Conservation (phyloP, 2,113 vertebrate genomes). For the Petromus typicus region DNA sequence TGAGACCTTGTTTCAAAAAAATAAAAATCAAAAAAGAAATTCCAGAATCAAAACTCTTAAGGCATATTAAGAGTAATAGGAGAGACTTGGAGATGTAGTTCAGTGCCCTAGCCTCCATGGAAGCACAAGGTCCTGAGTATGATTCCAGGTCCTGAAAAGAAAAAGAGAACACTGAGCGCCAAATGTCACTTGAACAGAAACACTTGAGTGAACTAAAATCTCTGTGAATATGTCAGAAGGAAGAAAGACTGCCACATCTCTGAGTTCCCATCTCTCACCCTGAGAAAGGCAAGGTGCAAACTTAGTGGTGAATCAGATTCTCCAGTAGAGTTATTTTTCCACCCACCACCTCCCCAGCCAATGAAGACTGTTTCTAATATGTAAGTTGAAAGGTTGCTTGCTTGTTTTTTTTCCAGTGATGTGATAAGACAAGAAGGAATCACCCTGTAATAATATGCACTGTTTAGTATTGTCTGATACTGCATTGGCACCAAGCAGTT, state of each 20-base stretch:
- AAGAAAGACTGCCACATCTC: background rate
- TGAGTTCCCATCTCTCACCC: background rate
- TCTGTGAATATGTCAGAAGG: background rate
- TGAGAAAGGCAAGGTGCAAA: background rate
- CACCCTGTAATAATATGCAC: background rate
- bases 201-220: background rate
- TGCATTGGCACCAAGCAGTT: background rate
- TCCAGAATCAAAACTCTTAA: too few relatives aligned
- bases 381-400: background rate
- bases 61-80: background rate
- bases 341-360: background rate
- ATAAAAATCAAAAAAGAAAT: too few relatives aligned
- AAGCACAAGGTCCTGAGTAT: too few relatives aligned
- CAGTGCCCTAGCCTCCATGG: too few relatives aligned
- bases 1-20: too few relatives aligned
- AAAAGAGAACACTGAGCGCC: background rate
- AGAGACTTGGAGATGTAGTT: too few relatives aligned
- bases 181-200: background rate
- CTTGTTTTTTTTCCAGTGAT: background rate
- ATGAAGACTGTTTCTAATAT: background rate
- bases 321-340: background rate
- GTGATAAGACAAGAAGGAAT: background rate
- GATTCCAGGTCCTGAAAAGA: too few relatives aligned
- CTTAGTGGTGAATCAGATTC: background rate
- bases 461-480: background rate